Evolutionary conservation across 2,113 vertebrate genomes (phyloP).

Genomic region (Origma solitaria): DNA sequence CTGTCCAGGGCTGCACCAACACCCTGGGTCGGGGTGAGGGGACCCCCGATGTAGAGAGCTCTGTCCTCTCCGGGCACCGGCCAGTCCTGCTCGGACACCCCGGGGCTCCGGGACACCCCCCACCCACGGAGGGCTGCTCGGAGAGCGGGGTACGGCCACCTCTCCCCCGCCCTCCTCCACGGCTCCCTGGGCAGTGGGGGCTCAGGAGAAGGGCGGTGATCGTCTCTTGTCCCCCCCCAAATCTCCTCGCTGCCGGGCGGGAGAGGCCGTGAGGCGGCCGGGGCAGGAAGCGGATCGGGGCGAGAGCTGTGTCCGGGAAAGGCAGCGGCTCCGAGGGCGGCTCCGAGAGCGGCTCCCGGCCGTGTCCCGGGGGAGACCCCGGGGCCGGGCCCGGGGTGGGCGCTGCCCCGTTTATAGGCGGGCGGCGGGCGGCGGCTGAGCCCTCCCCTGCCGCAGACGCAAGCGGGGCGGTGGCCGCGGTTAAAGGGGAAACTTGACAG

Average conservation of each 20-base stretch:
- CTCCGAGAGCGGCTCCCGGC: accelerated
- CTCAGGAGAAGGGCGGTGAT: background rate
- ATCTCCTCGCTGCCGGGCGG: background rate
- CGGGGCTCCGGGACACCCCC: background rate
- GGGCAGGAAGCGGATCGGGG: background rate
- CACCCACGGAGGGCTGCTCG: background rate
- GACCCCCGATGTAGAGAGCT: background rate
- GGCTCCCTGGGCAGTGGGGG: background rate
- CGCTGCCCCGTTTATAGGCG: constrained; percentile 2
- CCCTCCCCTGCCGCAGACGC: constrained; percentile 34
- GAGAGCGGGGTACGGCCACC: background rate
- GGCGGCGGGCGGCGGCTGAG: background rate
- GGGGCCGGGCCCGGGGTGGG: background rate
- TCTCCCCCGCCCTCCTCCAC: background rate
- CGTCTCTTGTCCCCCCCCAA: background rate
- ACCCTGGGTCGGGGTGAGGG: accelerated
- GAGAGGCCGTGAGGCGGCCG: background rate
- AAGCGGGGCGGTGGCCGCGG: constrained; percentile 40
- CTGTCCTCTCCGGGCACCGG: background rate
- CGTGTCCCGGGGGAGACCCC: background rate
- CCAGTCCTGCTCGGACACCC: background rate
- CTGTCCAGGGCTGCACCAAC: background rate
- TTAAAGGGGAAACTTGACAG: constrained; percentile 50
- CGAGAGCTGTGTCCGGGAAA: background rate
- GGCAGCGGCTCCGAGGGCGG: accelerated